Evolutionary conservation across 2,888 invertebrate species (phyloP).

Genomic region (Nezara viridula): DNA sequence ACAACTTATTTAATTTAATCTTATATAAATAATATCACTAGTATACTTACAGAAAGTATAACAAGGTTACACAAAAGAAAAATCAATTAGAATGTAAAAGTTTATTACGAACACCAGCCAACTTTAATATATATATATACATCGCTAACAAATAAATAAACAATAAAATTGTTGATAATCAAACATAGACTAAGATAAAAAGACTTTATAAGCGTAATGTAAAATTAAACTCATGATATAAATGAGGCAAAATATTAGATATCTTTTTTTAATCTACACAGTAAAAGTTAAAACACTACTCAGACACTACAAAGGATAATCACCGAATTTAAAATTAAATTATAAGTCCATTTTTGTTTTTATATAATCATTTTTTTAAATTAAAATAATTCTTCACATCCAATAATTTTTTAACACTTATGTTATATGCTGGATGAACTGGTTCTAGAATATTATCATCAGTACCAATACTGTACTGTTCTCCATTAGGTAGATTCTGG

Average conservation of each 20-base stretch:
- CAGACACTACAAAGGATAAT: neutral
- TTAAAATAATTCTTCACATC: conserved; percentile 71
- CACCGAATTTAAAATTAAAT: neutral
- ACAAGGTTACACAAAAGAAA: conserved; percentile 50
- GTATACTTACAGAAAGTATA: conserved; percentile 17
- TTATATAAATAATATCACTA: neutral
- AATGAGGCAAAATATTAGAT: neutral
- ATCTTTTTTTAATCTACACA: neutral
- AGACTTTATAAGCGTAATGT: conserved; percentile 6
- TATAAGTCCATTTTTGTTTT: neutral
- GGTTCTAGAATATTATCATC: conserved; percentile 78
- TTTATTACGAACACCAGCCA: conserved; percentile 36
- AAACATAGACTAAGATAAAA: neutral
- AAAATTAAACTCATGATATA: neutral
- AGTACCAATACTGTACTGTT: conserved; percentile 74
- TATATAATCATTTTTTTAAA: neutral
- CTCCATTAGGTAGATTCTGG: conserved; percentile 75
- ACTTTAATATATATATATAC: conserved; percentile 8
- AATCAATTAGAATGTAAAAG: conserved; percentile 14
- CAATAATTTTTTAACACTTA: conserved; percentile 77
- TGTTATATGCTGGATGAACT: conserved; percentile 87
- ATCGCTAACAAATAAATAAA: conserved; percentile 11
- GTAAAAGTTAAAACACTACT: conserved; percentile 9
- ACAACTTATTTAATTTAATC: neutral
- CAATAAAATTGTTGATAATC: conserved; percentile 21